A percentile compares a stretch with the other conserved stretches of the same genome.
phyloP scores from a whole-genome alignment of 2,888 invertebrate species.

The Labia minor region DNA sequence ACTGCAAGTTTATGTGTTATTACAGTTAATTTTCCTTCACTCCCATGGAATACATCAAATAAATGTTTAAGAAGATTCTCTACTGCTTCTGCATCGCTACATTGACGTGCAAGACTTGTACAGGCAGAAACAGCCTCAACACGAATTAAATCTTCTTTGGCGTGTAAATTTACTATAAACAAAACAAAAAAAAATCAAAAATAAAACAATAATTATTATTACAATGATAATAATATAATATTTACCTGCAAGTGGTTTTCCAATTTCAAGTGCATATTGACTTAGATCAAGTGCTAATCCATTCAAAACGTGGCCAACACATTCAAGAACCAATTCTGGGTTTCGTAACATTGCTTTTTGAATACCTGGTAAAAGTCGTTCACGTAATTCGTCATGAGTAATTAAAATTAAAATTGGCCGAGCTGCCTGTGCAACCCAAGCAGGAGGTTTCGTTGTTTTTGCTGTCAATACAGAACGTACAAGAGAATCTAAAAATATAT shows the following conservation, averaged over 20 bases:
- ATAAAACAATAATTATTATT: no score
- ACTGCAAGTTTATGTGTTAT: constrained; percentile 81
- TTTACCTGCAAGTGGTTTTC: constrained; percentile 67
- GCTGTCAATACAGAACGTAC: constrained; percentile 24
- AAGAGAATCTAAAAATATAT: constrained; percentile 47
- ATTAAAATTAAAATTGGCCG: constrained; percentile 53
- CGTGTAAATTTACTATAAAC: constrained; percentile 62
- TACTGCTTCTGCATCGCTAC: constrained; percentile 53
- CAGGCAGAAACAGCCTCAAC: constrained; percentile 63
- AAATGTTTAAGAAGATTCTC: constrained; percentile 55
- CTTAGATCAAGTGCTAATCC: constrained; percentile 66
- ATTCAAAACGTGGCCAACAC: constrained; percentile 63
- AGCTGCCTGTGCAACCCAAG: constrained; percentile 55
- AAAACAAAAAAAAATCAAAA: constrained; percentile 22
- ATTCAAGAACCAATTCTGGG: constrained; percentile 80
- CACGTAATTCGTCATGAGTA: constrained; percentile 57
- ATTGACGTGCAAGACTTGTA: constrained; percentile 57
- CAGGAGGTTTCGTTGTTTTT: constrained; percentile 49
- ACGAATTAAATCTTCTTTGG: constrained; percentile 70
- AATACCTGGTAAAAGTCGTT: constrained; percentile 64
- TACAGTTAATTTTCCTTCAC: constrained; percentile 81
- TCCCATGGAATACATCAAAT: constrained; percentile 75
- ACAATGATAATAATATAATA: constrained; percentile 15
- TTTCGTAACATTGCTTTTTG: constrained; percentile 86
- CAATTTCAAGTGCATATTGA: constrained; percentile 62